Conservation (phyloP, 2,797 vertebrate species). For the Labroides dimidiatus region DNA sequence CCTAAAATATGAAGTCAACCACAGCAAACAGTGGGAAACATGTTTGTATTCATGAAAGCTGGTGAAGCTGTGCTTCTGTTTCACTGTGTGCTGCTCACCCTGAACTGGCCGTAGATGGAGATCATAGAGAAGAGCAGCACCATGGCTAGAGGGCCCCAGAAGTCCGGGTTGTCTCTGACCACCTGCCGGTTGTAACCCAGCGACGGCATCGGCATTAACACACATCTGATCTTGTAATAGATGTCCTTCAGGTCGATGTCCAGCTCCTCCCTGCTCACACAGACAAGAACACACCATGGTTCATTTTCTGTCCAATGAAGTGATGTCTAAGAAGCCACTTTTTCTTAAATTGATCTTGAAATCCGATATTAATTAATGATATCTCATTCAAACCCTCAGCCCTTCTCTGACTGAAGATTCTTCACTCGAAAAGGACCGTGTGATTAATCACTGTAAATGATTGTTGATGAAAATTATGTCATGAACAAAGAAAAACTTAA, state of each 20-base stretch:
- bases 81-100: constrained; percentile 82
- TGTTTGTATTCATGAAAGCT: background rate
- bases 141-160: constrained; percentile 97
- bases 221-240: constrained; percentile 99
- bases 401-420: no score
- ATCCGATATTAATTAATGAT: no score
- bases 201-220: constrained; percentile 99
- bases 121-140: constrained; percentile 99
- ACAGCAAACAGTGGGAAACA: background rate
- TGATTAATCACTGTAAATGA: no score
- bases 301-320: no score
- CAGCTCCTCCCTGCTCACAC: constrained; percentile 90
- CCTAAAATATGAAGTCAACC: no score
- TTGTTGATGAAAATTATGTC: no score
- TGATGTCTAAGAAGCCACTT: no score
- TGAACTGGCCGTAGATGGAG: constrained; percentile 98
- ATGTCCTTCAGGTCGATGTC: constrained; percentile 99
- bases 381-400: no score
- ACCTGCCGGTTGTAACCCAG: constrained; percentile 98
- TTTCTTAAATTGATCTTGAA: no score
- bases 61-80: background rate
- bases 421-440: no score
- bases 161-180: constrained; percentile 98
- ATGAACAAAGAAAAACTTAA: no score
- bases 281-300: constrained; percentile 4